Evolutionary conservation across 1,140 invertebrate species (phyloP).

Genomic region (Bradynema listronoti): DNA sequence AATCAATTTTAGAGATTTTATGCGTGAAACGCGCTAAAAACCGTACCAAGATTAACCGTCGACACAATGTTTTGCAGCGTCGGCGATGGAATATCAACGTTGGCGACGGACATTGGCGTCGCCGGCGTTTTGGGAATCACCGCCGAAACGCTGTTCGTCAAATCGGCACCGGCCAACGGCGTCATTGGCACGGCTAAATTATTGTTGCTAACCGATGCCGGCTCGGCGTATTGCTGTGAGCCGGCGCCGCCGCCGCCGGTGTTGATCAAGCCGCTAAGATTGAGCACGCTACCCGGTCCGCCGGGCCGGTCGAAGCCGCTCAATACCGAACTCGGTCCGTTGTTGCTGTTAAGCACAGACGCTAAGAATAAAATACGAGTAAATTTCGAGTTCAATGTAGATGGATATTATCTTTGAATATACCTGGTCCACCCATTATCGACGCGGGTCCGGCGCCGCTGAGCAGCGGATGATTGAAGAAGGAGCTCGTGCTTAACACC

Average conservation of each 20-base stretch:
- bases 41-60: slow-evolving; percentile 55
- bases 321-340: slow-evolving; percentile 38
- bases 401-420: background rate
- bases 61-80: slow-evolving; percentile 56
- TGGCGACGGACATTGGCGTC: slow-evolving; percentile 37
- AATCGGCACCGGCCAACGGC: slow-evolving; percentile 30
- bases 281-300: too few species aligned
- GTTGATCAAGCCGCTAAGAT: too few species aligned
- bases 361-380: slow-evolving; percentile 10
- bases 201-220: slow-evolving; percentile 36
- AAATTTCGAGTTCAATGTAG: too few species aligned
- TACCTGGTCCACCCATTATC: slow-evolving; percentile 32
- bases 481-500: too few species aligned
- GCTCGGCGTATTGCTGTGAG: slow-evolving; percentile 21
- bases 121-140: slow-evolving; percentile 36
- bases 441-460: slow-evolving; percentile 23
- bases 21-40: slow-evolving; percentile 1
- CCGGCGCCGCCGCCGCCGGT: background rate
- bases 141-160: too few species aligned
- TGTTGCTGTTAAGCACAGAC: slow-evolving; percentile 38
- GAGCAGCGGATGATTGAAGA: slow-evolving; percentile 31
- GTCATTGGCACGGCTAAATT: slow-evolving; percentile 47
- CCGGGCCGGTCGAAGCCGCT: slow-evolving; percentile 22
- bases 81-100: slow-evolving; percentile 44
- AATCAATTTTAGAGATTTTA: background rate